Conservation (phyloP, 2,797 vertebrate genomes). For the Spatula clypeata region DNA sequence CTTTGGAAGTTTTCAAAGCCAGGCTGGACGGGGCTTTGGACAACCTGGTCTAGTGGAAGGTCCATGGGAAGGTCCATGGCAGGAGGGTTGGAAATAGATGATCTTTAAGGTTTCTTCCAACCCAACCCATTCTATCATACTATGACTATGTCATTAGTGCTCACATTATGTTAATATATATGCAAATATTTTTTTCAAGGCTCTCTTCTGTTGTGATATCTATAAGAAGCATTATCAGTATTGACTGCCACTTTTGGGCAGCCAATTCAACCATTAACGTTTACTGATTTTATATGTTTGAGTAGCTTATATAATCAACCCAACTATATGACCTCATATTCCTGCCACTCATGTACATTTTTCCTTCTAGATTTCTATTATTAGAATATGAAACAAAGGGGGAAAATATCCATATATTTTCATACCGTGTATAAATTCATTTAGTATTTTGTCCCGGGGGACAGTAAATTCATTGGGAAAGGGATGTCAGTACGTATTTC, state of each 20-base stretch:
- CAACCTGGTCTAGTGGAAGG: neutral
- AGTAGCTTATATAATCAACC: neutral
- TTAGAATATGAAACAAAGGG: neutral
- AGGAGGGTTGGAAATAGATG: neutral
- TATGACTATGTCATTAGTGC: neutral
- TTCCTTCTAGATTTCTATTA: neutral
- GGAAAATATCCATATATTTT: neutral
- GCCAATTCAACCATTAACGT: neutral
- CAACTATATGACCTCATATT: neutral
- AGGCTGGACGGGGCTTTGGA: neutral
- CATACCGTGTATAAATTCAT: neutral
- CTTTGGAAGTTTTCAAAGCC: neutral
- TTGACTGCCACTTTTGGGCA: neutral
- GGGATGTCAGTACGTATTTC: neutral
- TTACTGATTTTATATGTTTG: neutral
- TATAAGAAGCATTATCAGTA: neutral
- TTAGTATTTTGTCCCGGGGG: neutral
- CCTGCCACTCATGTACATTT: neutral
- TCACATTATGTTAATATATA: neutral
- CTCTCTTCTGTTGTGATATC: neutral
- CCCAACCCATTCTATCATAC: neutral
- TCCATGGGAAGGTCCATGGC: too few relatives aligned
- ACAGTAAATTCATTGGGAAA: neutral
- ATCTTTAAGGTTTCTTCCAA: neutral
- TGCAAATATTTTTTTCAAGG: conserved; percentile 15